Conservation (phyloP, 1,140 invertebrate species). For the Fopius arisanus region DNA sequence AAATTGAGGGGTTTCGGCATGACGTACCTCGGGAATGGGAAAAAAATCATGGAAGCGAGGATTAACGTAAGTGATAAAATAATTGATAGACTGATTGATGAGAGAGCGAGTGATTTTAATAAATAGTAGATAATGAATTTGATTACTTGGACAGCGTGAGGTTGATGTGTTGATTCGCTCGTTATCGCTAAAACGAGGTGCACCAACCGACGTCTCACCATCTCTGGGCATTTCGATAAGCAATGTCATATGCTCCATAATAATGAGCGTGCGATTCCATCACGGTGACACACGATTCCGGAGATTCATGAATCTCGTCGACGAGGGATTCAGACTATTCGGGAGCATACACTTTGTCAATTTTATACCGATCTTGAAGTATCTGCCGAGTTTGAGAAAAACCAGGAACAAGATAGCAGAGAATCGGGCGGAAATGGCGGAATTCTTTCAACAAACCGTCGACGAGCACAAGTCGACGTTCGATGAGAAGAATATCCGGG, state of each 20-base stretch:
- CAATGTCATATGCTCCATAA: constrained; percentile 90
- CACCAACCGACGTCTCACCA: constrained; percentile 75
- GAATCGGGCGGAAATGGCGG: constrained; percentile 84
- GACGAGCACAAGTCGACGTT: constrained; percentile 81
- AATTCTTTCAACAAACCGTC: constrained; percentile 84
- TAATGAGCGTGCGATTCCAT: constrained; percentile 87
- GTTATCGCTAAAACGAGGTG: constrained; percentile 68
- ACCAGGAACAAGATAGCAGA: constrained; percentile 79
- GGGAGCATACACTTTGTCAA: constrained; percentile 72
- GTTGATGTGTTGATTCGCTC: constrained; percentile 76
- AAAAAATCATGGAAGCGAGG: constrained; percentile 82
- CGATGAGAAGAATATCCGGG: constrained; percentile 78
- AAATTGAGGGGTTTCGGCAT: constrained; percentile 90
- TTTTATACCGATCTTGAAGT: constrained; percentile 76
- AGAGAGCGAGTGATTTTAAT: background rate
- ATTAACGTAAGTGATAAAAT: constrained; percentile 76
- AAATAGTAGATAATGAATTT: constrained; percentile 10
- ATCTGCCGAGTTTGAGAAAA: constrained; percentile 76
- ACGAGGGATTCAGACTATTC: constrained; percentile 88
- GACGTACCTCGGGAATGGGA: constrained; percentile 81
- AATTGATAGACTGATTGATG: background rate
- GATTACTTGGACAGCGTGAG: constrained; percentile 67
- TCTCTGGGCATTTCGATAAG: constrained; percentile 82
- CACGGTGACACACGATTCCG: constrained; percentile 78
- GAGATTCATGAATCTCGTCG: constrained; percentile 82